Evolutionary conservation across 2,113 vertebrate species (phyloP), one percentile per base, ranked within the genome.

Genomic region (Ophiodon elongatus): DNA sequence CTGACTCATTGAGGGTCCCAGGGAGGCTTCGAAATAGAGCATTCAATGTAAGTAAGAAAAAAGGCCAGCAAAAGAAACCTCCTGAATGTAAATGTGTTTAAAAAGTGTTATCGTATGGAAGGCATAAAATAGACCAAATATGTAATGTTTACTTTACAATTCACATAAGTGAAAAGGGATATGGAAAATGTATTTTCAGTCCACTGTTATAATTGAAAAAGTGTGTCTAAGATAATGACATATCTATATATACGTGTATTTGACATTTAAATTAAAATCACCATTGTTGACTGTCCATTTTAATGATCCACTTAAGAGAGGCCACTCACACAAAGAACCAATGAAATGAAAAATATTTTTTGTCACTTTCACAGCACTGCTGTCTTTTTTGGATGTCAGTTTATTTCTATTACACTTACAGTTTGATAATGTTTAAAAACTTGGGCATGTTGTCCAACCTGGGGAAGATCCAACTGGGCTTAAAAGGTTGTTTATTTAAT

Each of bases 21-120:
- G 13, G 39, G 60, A 80, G 35, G 71, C 6, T 80, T 75, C 76
- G 25, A 86, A 86, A 88, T 43, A 39, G 50, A 87, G 29, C 66
- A 33, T 88, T 88, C 72, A 89, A 79, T 78, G 8, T 52, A 50
- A 21, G 74, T 73, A 33, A 35, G 17, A 75, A 83, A 82, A 56
- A 19, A 50, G 25, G 73, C 27, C 45, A 0, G 0, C 57, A 41
- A 33, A 1, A 2, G 60, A 73, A 73, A 41, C 19, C 45, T 23
- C 23, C 23, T 13, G 7, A 52, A 23, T 23, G 21, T 75, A 52
- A 76, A 83, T 78, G 54, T 21, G 69, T 79, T 70, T 29, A 25
- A 45, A 79, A 69, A 67, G 52, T 41, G 15, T 43, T 31, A 66
- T 65, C 31, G 2, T 57, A 33, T n/a, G 56, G 9, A 73, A 17